Evolutionary conservation across 1,140 invertebrate genomes (phyloP).

Genomic region (Tenebrio molitor): DNA sequence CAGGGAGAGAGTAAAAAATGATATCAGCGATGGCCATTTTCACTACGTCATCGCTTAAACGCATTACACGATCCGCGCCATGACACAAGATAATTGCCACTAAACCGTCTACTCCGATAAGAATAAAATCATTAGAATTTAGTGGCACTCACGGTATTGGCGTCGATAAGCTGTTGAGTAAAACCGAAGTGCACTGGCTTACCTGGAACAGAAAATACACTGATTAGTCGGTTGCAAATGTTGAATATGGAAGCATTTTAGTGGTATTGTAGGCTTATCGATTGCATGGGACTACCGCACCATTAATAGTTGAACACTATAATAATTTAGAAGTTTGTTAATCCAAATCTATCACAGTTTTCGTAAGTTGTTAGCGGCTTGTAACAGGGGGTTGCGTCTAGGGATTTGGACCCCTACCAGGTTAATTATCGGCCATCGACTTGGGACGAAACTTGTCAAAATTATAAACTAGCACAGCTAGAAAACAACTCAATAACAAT

Average conservation of each 20-base stretch:
- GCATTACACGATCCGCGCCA: too few species aligned
- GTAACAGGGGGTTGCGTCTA: slow-evolving; percentile 7
- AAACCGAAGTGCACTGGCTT: too few species aligned
- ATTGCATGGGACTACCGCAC: slow-evolving; percentile 4
- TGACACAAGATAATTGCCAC: too few species aligned
- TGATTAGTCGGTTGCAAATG: slow-evolving; percentile 4
- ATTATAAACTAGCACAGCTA: background rate
- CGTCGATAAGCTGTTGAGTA: too few species aligned
- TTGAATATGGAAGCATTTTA: slow-evolving; percentile 8
- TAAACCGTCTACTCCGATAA: too few species aligned
- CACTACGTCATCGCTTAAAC: background rate
- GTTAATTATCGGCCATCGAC: slow-evolving; percentile 18
- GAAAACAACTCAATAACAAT: background rate
- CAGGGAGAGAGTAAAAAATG: background rate
- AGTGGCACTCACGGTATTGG: too few species aligned
- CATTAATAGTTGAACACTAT: slow-evolving; percentile 35
- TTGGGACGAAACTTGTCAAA: background rate
- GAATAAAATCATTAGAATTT: too few species aligned
- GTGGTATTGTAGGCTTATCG: slow-evolving; percentile 18
- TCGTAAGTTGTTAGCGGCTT: slow-evolving; percentile 30
- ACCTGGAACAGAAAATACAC: slow-evolving; percentile 25
- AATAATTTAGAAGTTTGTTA: slow-evolving; percentile 37
- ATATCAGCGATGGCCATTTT: slow-evolving; percentile 4
- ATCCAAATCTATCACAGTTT: slow-evolving; percentile 40
- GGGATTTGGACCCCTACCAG: slow-evolving; percentile 14